These are phyloP conservation scores for Tor tambroides DNA, from an alignment of 2,113 vertebrate genomes.

Conservation along the genomic window DNA sequence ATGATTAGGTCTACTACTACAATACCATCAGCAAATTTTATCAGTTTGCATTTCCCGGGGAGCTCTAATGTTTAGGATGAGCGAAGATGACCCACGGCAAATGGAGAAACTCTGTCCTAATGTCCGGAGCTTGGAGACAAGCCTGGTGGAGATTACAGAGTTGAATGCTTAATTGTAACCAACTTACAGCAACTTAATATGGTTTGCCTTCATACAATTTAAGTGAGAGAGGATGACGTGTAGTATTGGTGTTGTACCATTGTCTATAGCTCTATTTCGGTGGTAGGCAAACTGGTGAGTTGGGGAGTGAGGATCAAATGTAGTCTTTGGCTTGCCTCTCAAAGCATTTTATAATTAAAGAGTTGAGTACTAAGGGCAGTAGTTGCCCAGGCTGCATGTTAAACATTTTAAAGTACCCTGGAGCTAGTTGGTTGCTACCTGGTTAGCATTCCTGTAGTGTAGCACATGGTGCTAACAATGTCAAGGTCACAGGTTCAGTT, in stretches of 20 bases:
- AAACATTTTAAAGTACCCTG: neutral
- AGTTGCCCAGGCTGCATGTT: neutral
- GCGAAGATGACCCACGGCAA: neutral
- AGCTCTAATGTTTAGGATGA: neutral
- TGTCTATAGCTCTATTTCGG: neutral
- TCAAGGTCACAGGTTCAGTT: neutral
- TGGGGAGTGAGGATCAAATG: neutral
- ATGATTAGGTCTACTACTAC: neutral
- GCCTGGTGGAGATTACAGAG: neutral
- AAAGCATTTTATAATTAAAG: neutral
- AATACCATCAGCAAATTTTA: neutral
- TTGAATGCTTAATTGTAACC: neutral
- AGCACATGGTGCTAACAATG: neutral
- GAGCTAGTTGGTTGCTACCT: no score
- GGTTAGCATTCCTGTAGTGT: neutral
- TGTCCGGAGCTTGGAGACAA: neutral
- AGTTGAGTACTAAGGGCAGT: neutral
- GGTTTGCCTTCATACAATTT: neutral
- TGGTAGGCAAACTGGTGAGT: neutral
- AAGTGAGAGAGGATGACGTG: neutral
- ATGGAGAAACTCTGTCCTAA: neutral
- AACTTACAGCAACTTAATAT: neutral
- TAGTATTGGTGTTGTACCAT: neutral
- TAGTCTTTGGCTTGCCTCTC: neutral
- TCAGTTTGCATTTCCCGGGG: neutral